A percentile compares a stretch with the other conserved stretches of the same genome.
Conservation (phyloP, 1,140 invertebrate species). For the Drosophila ogumai region DNA sequence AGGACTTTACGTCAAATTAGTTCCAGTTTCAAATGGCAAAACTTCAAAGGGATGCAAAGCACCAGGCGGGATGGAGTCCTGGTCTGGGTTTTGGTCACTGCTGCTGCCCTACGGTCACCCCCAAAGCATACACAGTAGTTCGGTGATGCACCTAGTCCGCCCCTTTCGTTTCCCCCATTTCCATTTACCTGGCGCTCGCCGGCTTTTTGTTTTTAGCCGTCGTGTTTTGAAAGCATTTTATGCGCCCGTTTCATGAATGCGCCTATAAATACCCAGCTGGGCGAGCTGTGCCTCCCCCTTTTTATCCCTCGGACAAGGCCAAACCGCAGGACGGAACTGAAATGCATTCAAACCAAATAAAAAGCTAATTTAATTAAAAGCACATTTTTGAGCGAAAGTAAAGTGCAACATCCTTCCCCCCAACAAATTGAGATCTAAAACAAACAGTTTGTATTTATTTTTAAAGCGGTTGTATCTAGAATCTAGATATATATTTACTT, state of each 20-base stretch:
- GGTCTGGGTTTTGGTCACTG: slow-evolving; percentile 16
- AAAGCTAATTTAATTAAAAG: slow-evolving; percentile 55
- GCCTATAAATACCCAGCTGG: slow-evolving; percentile 43
- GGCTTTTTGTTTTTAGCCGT: slow-evolving; percentile 43
- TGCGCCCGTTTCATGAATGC: slow-evolving; percentile 22
- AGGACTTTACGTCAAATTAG: slow-evolving; percentile 46
- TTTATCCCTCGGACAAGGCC: slow-evolving; percentile 27
- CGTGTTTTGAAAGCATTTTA: slow-evolving; percentile 49
- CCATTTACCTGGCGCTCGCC: slow-evolving; percentile 25
- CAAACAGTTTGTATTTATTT: slow-evolving; percentile 17
- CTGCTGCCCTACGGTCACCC: slow-evolving; percentile 2
- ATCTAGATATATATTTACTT: slow-evolving; percentile 1
- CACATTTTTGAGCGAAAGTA: slow-evolving; percentile 23
- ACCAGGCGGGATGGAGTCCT: slow-evolving; percentile 13
- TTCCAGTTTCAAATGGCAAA: slow-evolving; percentile 47
- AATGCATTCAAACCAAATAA: slow-evolving; percentile 50
- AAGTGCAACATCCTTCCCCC: slow-evolving; percentile 5
- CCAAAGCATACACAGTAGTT: slow-evolving; percentile 17
- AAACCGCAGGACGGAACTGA: slow-evolving; percentile 2
- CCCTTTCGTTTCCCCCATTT: slow-evolving; percentile 1
- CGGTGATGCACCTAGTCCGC: slow-evolving; percentile 3
- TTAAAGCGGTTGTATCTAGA: slow-evolving; percentile 4
- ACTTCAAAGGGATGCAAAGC: slow-evolving; percentile 34
- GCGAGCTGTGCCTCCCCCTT: slow-evolving; percentile 11
- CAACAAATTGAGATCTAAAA: slow-evolving; percentile 1